phyloP scores from a whole-genome alignment of 2,888 invertebrate species.

The Oxyteleia sp. region DNA sequence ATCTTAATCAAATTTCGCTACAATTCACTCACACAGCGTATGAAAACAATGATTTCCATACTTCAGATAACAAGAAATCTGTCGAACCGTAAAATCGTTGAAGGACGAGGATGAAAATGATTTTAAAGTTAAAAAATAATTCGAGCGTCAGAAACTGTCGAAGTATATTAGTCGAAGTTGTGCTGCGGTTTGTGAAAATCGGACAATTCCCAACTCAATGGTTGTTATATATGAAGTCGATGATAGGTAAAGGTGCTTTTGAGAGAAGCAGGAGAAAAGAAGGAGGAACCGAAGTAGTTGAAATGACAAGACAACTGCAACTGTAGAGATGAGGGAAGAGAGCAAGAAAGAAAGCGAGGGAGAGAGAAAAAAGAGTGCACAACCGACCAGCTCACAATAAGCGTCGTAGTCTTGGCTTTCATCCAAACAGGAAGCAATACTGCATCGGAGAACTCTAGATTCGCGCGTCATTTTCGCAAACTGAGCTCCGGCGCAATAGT shows the following conservation, averaged over 20 bases:
- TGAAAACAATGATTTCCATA: too few relatives aligned
- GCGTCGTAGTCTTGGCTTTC: slow-evolving; percentile 82
- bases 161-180: slow-evolving; percentile 78
- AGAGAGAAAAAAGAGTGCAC: slow-evolving; percentile 63
- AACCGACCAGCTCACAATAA: slow-evolving; percentile 78
- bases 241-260: slow-evolving; percentile 42
- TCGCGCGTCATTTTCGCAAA: slow-evolving; percentile 74
- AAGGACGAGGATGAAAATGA: background rate
- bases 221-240: slow-evolving; percentile 45
- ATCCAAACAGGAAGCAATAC: slow-evolving; percentile 85
- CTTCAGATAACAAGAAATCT: too few relatives aligned
- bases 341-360: slow-evolving; percentile 44
- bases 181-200: slow-evolving; percentile 76
- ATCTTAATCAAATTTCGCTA: too few relatives aligned
- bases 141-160: slow-evolving; percentile 55
- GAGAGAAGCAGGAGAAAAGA: slow-evolving; percentile 16
- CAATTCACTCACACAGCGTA: too few relatives aligned
- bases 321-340: slow-evolving; percentile 50
- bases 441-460: slow-evolving; percentile 73
- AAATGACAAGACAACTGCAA: slow-evolving; percentile 59
- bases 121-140: background rate
- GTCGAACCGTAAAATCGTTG: too few relatives aligned
- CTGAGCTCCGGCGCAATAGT: slow-evolving; percentile 65
- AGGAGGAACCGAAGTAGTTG: slow-evolving; percentile 51
- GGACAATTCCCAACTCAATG: slow-evolving; percentile 44